Conservation (phyloP, 37 sponge, comb jelly and placozoan genomes). For the Beroe forskalii region DNA sequence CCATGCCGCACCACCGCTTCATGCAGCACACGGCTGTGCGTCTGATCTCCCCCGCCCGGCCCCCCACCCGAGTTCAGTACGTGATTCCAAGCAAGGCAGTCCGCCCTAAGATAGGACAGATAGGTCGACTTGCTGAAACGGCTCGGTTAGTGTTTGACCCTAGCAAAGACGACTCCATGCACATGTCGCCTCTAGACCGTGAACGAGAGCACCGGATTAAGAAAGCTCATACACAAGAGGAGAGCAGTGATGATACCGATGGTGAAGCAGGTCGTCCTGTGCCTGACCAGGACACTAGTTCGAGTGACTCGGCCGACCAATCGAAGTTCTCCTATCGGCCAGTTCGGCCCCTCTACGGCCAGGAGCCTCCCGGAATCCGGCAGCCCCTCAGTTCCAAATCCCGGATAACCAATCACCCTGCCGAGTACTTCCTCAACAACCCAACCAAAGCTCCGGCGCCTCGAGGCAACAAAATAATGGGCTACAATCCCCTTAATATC, state of each 20-base stretch:
- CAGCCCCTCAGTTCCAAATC: background rate
- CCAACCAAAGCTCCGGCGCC: background rate
- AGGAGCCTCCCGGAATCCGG: background rate
- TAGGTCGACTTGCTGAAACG: background rate
- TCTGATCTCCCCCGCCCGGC: background rate
- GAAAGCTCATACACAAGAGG: background rate
- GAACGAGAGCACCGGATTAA: background rate
- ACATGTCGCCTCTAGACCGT: background rate
- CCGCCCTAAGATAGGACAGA: conserved; percentile 15
- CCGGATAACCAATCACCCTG: background rate
- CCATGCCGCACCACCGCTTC: background rate
- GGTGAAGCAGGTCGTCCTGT: background rate
- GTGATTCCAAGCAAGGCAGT: background rate
- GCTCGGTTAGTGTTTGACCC: conserved; percentile 4
- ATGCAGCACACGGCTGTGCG: background rate
- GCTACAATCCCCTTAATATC: background rate
- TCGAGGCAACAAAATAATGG: background rate
- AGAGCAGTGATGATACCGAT: background rate
- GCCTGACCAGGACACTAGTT: background rate
- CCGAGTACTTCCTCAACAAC: background rate
- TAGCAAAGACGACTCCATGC: background rate
- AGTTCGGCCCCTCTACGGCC: background rate
- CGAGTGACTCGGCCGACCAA: background rate
- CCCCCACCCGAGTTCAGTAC: background rate
- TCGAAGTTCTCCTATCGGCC: conserved; percentile 35